Conservation (phyloP, 1,140 invertebrate species). For the Drosophila ficusphila region DNA sequence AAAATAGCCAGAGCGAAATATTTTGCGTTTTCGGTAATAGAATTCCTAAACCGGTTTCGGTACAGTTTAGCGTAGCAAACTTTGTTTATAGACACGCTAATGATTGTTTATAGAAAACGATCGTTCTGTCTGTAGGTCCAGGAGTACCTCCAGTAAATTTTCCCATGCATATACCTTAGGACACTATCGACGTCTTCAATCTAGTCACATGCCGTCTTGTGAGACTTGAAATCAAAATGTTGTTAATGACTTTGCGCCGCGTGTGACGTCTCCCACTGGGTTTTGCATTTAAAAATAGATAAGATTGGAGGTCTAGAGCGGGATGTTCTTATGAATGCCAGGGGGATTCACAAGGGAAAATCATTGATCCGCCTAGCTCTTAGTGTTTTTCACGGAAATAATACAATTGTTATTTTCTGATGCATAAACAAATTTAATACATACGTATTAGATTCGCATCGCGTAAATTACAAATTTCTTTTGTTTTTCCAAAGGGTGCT, state of each 20-base stretch:
- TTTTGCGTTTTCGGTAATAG: conserved; percentile 38
- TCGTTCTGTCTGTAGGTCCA: background rate
- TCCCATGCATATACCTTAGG: conserved; percentile 28
- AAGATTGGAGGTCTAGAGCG: conserved; percentile 11
- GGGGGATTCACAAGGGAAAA: background rate
- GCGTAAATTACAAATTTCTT: background rate
- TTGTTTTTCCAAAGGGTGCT: background rate
- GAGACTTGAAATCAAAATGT: conserved; percentile 30
- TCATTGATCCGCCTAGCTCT: background rate
- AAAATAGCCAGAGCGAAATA: conserved; percentile 18
- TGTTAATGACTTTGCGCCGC: conserved; percentile 62
- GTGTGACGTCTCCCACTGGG: conserved; percentile 52
- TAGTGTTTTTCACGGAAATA: background rate
- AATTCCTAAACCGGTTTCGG: conserved; percentile 25
- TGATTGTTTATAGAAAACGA: conserved; percentile 17
- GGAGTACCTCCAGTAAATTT: conserved; percentile 4
- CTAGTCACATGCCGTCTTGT: conserved; percentile 53
- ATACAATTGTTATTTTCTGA: background rate
- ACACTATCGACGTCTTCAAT: conserved; percentile 36
- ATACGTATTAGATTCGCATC: too few species aligned
- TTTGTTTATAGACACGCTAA: conserved; percentile 13
- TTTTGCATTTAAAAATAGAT: conserved; percentile 54
- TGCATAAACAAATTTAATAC: background rate
- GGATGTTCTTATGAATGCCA: conserved; percentile 5
- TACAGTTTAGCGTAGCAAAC: conserved; percentile 1